Evolutionary conservation across 2,113 vertebrate genomes (phyloP).

Genomic region (Hemiprocne comata): DNA sequence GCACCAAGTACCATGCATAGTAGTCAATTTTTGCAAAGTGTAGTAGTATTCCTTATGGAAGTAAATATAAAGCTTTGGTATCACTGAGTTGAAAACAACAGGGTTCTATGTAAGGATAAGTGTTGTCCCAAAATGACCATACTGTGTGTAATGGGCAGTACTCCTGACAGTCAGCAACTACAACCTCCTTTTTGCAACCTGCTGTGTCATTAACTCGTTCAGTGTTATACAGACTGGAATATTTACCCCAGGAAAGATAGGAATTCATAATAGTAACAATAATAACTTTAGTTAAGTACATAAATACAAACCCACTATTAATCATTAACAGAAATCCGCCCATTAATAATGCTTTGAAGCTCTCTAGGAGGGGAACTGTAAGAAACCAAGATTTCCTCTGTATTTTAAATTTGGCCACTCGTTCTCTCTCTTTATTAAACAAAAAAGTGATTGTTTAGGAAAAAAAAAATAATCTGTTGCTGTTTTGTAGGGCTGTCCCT

Average conservation of each 20-base stretch:
- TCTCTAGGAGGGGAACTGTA: not conserved
- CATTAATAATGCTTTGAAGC: not conserved
- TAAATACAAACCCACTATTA: not conserved
- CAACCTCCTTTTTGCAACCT: not conserved
- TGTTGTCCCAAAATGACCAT: not conserved
- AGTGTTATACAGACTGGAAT: not conserved
- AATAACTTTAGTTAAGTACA: not conserved
- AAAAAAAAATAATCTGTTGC: not conserved
- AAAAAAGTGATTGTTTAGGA: not conserved
- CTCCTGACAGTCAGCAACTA: not conserved
- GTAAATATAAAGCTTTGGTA: not conserved
- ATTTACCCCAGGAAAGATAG: not conserved
- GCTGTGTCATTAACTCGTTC: not conserved
- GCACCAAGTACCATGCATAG: not conserved
- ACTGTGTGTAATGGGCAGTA: not conserved
- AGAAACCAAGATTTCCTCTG: not conserved
- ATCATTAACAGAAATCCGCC: not conserved
- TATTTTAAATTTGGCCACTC: not conserved
- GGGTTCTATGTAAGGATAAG: not conserved
- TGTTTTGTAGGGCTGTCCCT: not conserved
- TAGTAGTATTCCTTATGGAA: not conserved
- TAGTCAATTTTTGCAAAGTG: not conserved
- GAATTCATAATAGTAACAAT: not conserved
- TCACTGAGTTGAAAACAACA: not conserved
- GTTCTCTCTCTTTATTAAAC: not conserved